A percentile compares a stretch with the other conserved stretches of the same genome.
These are phyloP conservation scores for Muscicapa striata DNA, from an alignment of 2,797 vertebrate species.

Conservation along the genomic window DNA sequence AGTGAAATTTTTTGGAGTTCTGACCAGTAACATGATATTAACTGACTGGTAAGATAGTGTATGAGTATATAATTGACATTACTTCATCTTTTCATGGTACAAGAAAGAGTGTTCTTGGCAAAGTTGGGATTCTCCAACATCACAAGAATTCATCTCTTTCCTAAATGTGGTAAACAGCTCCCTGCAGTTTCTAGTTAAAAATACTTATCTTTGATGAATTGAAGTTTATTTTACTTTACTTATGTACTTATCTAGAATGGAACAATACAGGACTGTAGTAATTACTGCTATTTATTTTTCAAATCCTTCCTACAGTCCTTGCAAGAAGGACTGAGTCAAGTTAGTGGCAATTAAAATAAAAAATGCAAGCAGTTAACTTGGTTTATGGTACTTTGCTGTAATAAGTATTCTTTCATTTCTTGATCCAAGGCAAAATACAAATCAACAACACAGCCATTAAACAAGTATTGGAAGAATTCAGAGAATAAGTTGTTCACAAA, in stretches of 20 bases:
- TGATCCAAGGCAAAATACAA: not conserved
- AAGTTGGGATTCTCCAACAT: not conserved
- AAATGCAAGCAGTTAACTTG: not conserved
- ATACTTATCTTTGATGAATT: slow-evolving; percentile 2
- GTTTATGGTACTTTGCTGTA: not conserved
- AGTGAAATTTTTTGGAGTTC: not conserved
- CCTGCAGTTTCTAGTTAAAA: slow-evolving; percentile 4
- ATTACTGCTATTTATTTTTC: not conserved
- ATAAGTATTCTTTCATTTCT: not conserved
- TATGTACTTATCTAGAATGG: not conserved
- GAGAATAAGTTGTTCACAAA: not conserved
- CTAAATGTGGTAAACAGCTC: not conserved
- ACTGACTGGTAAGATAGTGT: not conserved
- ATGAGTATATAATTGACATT: not conserved
- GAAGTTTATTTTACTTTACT: slow-evolving; percentile 22
- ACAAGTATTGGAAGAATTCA: not conserved
- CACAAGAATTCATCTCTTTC: not conserved
- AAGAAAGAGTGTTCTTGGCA: not conserved
- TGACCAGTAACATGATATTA: not conserved
- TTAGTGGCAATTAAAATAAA: not conserved
- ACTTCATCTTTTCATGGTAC: not conserved
- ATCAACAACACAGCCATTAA: not conserved
- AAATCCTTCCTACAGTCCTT: not conserved
- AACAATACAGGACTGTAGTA: not conserved
- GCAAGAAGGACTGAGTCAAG: not conserved